phyloP scores from a whole-genome alignment of 2,888 invertebrate genomes.

The Sphinx pinastri region DNA sequence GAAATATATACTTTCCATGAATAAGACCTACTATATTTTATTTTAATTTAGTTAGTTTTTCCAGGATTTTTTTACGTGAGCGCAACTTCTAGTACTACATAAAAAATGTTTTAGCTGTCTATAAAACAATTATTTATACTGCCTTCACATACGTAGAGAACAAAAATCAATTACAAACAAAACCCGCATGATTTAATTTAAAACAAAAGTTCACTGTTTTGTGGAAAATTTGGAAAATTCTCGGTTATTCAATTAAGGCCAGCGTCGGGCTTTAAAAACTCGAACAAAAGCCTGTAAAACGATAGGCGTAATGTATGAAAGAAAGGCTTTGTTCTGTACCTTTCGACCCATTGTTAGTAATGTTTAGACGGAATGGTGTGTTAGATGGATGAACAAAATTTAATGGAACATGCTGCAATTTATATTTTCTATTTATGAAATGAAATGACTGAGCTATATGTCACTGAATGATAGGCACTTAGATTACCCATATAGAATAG shows the following conservation, averaged over 20 bases:
- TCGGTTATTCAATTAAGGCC: conserved; percentile 15
- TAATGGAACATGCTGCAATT: background rate
- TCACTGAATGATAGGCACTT: no score
- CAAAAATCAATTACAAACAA: background rate
- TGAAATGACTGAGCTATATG: no score
- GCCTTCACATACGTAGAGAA: background rate
- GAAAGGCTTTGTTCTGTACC: background rate
- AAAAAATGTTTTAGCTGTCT: background rate
- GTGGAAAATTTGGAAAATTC: conserved; percentile 13
- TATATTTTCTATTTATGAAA: no score
- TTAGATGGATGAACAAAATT: background rate
- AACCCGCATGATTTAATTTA: conserved; percentile 12
- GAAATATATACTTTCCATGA: no score
- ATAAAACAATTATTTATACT: background rate
- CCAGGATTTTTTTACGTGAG: no score
- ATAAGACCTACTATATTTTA: no score
- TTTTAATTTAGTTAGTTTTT: no score
- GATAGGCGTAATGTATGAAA: conserved; percentile 6
- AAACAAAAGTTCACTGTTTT: conserved; percentile 19
- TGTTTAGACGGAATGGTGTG: background rate
- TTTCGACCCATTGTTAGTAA: background rate
- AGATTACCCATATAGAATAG: no score
- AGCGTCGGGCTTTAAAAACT: conserved; percentile 2
- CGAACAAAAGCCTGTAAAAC: conserved; percentile 3
- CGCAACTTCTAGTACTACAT: background rate